Percentiles rank a stretch among this genome's conserved stretches.
These are phyloP conservation scores for Actinostola sp. DNA, from an alignment of 92 coral and sea anemone species.

Conservation along the genomic window DNA sequence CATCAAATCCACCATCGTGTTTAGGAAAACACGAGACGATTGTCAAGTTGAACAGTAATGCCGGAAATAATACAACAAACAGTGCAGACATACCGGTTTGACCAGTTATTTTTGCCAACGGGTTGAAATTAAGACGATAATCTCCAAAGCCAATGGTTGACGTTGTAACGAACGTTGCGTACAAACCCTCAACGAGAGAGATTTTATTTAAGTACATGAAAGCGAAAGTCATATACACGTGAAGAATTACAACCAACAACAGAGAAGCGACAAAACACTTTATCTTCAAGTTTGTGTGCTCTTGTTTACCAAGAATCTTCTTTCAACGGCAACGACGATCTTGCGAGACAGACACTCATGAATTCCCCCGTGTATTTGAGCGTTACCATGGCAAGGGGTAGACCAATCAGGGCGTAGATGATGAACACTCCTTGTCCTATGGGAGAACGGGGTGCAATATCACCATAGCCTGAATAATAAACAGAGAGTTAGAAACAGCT, in stretches of 20 bases:
- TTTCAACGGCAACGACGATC: constrained; percentile 23
- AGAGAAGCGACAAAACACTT: too few species aligned
- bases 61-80: not conserved
- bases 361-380: constrained; percentile 57
- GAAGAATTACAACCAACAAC: too few species aligned
- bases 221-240: too few species aligned
- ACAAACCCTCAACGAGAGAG: constrained; percentile 35
- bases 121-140: not conserved
- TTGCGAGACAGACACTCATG: not conserved
- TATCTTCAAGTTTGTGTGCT: not conserved
- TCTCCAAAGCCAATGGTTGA: constrained; percentile 58
- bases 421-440: constrained; percentile 47
- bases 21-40: constrained; percentile 14
- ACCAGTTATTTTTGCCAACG: too few species aligned
- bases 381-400: constrained; percentile 52
- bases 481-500: not conserved
- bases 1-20: not conserved
- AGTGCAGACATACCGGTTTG: not conserved
- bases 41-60: constrained; percentile 6
- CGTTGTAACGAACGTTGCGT: constrained; percentile 36
- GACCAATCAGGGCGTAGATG: constrained; percentile 46
- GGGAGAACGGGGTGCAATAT: constrained; percentile 36
- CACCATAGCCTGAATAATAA: constrained; percentile 43
- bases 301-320: constrained; percentile 5
- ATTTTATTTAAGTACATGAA: too few species aligned